Percentiles rank a stretch among this genome's conserved stretches.
Conservation (phyloP, 2,888 invertebrate genomes). For the Gibbula magus region DNA sequence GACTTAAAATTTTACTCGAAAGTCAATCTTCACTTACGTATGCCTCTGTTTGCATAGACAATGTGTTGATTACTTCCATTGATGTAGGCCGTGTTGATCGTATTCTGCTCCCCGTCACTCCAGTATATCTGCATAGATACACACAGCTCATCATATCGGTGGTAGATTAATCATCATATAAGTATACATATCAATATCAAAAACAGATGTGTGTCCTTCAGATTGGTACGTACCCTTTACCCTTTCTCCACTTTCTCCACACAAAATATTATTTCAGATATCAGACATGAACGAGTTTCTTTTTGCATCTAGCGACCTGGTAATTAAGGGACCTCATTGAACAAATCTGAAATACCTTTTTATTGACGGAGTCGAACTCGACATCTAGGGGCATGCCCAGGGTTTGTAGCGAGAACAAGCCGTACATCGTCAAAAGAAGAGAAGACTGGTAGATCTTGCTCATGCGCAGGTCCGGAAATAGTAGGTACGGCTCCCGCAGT, state of each 20-base stretch:
- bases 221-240: too few relatives aligned
- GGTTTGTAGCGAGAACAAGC: slow-evolving; percentile 27
- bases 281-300: too few relatives aligned
- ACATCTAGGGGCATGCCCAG: slow-evolving; percentile 28
- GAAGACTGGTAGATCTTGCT: slow-evolving; percentile 29
- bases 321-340: too few relatives aligned
- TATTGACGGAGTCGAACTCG: slow-evolving; percentile 24
- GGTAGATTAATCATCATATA: background rate
- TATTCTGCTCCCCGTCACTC: slow-evolving; percentile 15
- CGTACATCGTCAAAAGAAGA: slow-evolving; percentile 23
- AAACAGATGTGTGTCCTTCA: too few relatives aligned
- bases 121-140: slow-evolving; percentile 28
- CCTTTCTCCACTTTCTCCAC: too few relatives aligned
- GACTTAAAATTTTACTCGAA: background rate
- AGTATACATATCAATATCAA: too few relatives aligned
- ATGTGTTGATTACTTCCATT: slow-evolving; percentile 32
- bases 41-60: background rate
- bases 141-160: background rate
- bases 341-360: slow-evolving; percentile 20
- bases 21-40: slow-evolving; percentile 5
- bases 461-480: slow-evolving; percentile 35
- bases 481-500: slow-evolving; percentile 26
- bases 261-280: too few relatives aligned
- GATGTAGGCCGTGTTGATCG: slow-evolving; percentile 24
- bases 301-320: too few relatives aligned